phyloP scores from a whole-genome alignment of 1,140 invertebrate genomes.

The Drosophila ficusphila region DNA sequence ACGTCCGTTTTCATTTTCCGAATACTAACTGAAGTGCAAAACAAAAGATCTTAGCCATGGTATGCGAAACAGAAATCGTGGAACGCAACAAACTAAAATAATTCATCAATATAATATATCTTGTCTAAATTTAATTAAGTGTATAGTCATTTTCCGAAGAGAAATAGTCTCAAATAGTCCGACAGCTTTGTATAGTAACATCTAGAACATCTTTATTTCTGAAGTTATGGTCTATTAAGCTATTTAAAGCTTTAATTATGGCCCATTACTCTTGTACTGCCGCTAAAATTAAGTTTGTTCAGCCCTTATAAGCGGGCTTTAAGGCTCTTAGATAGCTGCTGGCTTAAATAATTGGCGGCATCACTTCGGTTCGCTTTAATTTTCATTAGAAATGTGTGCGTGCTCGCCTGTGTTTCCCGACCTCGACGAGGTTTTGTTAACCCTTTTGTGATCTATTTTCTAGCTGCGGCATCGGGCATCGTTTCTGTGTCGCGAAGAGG shows the following conservation, averaged over 20 bases:
- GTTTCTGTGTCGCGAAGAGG: slow-evolving; percentile 72
- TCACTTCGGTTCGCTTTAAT: slow-evolving; percentile 40
- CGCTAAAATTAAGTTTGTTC: no score
- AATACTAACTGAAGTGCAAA: background rate
- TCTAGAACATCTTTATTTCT: no score
- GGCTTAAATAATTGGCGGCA: background rate
- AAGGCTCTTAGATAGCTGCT: background rate
- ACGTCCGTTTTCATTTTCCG: background rate
- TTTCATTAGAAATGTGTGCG: slow-evolving; percentile 53
- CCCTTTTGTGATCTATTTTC: slow-evolving; percentile 76
- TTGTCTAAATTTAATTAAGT: no score
- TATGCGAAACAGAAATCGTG: background rate
- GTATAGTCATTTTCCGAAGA: no score
- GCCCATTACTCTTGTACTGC: no score
- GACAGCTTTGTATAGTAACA: no score
- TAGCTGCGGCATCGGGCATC: slow-evolving; percentile 33
- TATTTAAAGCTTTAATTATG: no score
- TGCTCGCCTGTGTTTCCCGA: slow-evolving; percentile 45
- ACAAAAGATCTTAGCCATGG: background rate
- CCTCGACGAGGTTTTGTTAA: slow-evolving; percentile 62
- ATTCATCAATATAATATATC: no score
- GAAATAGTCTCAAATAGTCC: no score
- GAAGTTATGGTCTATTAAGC: no score
- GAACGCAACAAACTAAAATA: no score
- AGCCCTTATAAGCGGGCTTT: no score